Evolutionary conservation across 2,797 vertebrate species (phyloP), one percentile per base, ranked within the genome.

Genomic region (Neoniphon sammara): DNA sequence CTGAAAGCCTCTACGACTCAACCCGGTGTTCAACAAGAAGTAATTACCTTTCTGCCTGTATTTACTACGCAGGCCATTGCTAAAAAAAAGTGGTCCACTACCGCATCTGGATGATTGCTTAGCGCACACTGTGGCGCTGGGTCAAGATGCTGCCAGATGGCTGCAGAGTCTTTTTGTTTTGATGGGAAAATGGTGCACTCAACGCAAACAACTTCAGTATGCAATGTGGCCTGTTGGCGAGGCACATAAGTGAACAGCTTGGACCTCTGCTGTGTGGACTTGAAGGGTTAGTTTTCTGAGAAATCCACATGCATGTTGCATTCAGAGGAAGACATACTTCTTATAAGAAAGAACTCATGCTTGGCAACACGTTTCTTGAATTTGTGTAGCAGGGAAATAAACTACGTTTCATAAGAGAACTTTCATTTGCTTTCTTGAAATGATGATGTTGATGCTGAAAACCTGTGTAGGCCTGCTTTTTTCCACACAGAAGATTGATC

Each of bases 1-100:
- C 81, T 23, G 34, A 89, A 79, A 82, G 74, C 71, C 56, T 63
- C 65, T 76, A 68, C 84, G 81, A 58, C 57, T 72, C 63, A 86
- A 78, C 73, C 64, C 53, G n/a, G 31, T 77, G 52, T 63, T 66
- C 47, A 76, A 81, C 23, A 68, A 52, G 5, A 55, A 56, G 27
- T 73, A 60, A 85, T 78, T 49, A 64, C 73, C 56, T 55, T 17
- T 59, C 69, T 61, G 66, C 18, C 64, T 58, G 61, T 7, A 47
- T 23, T 2, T 18, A 71, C 63, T 20, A 54, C 74, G 66, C 4
- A 53, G 60, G 63, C 73, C 73, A 44, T 73, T 71, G 46, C 56
- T 75, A 54, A 62, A 82, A 56, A 75, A 70, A 14, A n/a, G 78
- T 50, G 71, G 67, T 78, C 77, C 65, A 60, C 64, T 76, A 85